Percentiles rank a stretch among this genome's conserved stretches.
phyloP scores from a whole-genome alignment of 2,113 vertebrate genomes.

The Oncorhynchus tshawytscha region DNA sequence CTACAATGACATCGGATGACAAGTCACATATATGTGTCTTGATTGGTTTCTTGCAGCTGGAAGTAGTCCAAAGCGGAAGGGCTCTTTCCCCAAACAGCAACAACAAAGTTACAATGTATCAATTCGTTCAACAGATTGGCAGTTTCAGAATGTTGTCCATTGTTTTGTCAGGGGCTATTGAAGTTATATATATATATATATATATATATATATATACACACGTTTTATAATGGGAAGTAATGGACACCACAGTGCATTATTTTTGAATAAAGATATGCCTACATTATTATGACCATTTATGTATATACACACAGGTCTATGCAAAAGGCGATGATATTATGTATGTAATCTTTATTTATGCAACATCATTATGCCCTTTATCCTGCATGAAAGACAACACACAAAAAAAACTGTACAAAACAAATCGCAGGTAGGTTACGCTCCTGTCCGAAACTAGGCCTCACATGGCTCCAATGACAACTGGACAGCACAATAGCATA shows the following conservation, averaged over 20 bases:
- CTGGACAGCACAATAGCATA: background rate
- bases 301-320: background rate
- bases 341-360: background rate
- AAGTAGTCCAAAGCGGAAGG: slow-evolving; percentile 63
- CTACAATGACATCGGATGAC: slow-evolving; percentile 41
- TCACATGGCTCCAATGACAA: background rate
- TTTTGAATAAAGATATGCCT: too few relatives aligned
- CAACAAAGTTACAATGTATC: slow-evolving; percentile 63
- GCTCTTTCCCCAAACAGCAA: slow-evolving; percentile 21
- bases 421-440: background rate
- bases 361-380: too few relatives aligned
- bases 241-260: too few relatives aligned
- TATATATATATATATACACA: too few relatives aligned
- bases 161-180: background rate
- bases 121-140: slow-evolving; percentile 59
- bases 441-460: background rate
- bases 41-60: slow-evolving; percentile 43
- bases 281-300: too few relatives aligned
- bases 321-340: background rate
- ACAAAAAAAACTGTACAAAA: background rate
- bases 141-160: background rate
- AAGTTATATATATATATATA: too few relatives aligned
- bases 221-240: background rate
- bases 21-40: background rate
- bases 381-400: background rate